These are phyloP conservation scores for Thereva nobilitata DNA, from an alignment of 2,888 invertebrate species.

Conservation along the genomic window DNA sequence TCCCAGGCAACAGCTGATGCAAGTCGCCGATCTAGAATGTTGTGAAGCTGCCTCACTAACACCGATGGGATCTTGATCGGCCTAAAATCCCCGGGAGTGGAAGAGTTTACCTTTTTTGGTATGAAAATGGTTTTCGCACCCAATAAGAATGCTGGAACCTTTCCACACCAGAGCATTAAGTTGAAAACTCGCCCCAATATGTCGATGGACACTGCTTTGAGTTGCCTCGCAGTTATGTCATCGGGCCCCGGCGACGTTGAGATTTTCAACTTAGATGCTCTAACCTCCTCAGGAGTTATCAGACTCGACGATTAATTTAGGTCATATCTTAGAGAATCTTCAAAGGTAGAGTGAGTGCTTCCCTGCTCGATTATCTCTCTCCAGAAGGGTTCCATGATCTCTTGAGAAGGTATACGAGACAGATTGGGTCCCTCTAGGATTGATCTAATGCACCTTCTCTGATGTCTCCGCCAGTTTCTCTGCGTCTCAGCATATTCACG, in stretches of 20 bases:
- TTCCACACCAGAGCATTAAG: slow-evolving; percentile 5
- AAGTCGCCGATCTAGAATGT: not conserved
- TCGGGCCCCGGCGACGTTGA: not conserved
- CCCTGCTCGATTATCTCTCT: not conserved
- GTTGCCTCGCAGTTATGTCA: not conserved
- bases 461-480: not conserved
- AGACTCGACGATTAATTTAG: not conserved
- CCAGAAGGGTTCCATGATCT: slow-evolving; percentile 9
- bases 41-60: not conserved
- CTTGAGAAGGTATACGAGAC: not conserved
- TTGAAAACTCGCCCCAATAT: not conserved
- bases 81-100: not conserved
- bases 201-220: not conserved
- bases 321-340: too few species aligned
- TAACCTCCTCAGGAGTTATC: not conserved
- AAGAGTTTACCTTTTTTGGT: not conserved
- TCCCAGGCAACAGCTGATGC: not conserved
- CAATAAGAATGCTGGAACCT: not conserved
- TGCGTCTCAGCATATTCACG: not conserved
- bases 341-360: too few species aligned
- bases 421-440: not conserved
- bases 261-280: not conserved
- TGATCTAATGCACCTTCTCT: slow-evolving; percentile 1
- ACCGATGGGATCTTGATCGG: slow-evolving; percentile 3
- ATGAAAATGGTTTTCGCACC: not conserved